Evolutionary conservation across 2,797 vertebrate species (phyloP), one percentile per base, ranked within the genome.

Genomic region (Phalanger gymnotis): DNA sequence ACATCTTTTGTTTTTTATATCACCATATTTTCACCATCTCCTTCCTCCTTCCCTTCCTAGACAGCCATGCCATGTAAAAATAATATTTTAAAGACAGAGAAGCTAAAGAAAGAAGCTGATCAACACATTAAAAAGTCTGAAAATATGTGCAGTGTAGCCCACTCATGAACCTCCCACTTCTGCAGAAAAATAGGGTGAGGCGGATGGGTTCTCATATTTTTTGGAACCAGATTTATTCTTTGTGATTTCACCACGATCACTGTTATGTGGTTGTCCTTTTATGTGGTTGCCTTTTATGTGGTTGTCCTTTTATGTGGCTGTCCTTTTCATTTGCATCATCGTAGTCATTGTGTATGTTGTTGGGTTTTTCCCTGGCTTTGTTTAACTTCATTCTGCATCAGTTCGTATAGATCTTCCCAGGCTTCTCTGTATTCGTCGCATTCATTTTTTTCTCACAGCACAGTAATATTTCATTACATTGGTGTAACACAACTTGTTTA

Each of bases 1-100:
- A 58, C 90, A 94, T 92, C 95, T 95, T 93, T 94, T 22, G n/a
- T 1, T 81, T 66, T 66, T n/a, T n/a, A 58, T n/a, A n/a, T 19
- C 61, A 66, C 5, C 13, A 34, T 12, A 61, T 61, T 61, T 66
- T 4, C 14, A 4, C 34, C 61, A 47, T 81, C 9, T 40, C 19
- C 66, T 81, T 81, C 19, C 19, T 22, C 66, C n/a, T 81, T 10
- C 19, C 2, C n/a, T 40, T 81, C n/a, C 16, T 81, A 81, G n/a
- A 81, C 2, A 47, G 19, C 19, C 16, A 81, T 40, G 22, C n/a
- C n/a, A 81, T 10, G 25, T 25, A 47, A 81, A 56, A 66, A n/a
- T n/a, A 58, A 58, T 10, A 57, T 57, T 57, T 57, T 57, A 57
- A 57, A 81, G 2, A 81, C 66, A 40, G 47, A 40, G 40, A 81